These are phyloP conservation scores for Eristalinus aeneus DNA, from an alignment of 2,888 invertebrate genomes.

Conservation along the genomic window DNA sequence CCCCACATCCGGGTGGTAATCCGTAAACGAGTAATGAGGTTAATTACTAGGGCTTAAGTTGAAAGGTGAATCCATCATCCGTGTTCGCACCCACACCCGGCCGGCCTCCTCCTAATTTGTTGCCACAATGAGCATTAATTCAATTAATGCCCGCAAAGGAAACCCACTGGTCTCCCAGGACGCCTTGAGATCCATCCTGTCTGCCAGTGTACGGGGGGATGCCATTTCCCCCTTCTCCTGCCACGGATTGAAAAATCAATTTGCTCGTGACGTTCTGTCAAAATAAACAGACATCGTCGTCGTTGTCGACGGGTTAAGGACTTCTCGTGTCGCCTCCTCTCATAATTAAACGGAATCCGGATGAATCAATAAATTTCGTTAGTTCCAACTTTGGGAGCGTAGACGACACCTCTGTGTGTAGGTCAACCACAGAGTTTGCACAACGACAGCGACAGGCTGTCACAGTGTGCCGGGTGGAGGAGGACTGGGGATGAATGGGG, in stretches of 20 bases:
- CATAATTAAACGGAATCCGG: slow-evolving; percentile 62
- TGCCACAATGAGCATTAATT: slow-evolving; percentile 54
- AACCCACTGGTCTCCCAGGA: not conserved
- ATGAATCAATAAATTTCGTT: slow-evolving; percentile 63
- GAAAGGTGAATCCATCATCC: slow-evolving; percentile 66
- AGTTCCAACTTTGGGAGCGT: not conserved
- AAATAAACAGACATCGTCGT: slow-evolving; percentile 56
- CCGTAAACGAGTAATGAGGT: slow-evolving; percentile 65
- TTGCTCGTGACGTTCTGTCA: slow-evolving; percentile 68
- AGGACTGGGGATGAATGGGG: not conserved
- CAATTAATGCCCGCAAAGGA: slow-evolving; percentile 32
- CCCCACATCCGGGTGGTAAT: slow-evolving; percentile 23
- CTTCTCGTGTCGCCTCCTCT: slow-evolving; percentile 27
- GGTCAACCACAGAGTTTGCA: slow-evolving; percentile 69
- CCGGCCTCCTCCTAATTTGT: slow-evolving; percentile 43
- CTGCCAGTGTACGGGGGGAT: not conserved
- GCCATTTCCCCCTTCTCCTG: not conserved
- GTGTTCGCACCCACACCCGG: not conserved
- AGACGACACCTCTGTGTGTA: slow-evolving; percentile 19
- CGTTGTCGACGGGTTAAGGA: slow-evolving; percentile 41
- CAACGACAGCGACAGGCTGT: slow-evolving; percentile 13
- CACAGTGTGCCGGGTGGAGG: not conserved
- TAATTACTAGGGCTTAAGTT: slow-evolving; percentile 68
- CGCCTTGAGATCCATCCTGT: not conserved
- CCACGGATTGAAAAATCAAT: slow-evolving; percentile 52